Evolutionary conservation across 2,113 vertebrate genomes (phyloP), one percentile per base, ranked within the genome.

Genomic region (Corythoichthys haematopterus): DNA sequence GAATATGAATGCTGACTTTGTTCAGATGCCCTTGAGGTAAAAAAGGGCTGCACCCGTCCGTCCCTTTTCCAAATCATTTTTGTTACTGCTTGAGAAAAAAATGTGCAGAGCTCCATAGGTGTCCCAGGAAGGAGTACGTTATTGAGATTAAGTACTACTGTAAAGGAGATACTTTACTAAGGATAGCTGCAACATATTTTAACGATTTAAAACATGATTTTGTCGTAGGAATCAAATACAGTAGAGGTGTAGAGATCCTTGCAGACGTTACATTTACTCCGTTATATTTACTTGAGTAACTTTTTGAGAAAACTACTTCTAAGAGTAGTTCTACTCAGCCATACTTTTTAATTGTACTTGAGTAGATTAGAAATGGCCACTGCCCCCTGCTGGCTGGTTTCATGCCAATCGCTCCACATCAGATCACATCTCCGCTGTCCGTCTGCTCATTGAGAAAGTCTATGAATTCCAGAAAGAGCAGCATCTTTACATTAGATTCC

Each of bases 1-100:
- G 16, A 65, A 66, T 72, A 50, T 81, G 66, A 87, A 79, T 61
- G 60, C 58, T 16, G 46, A 40, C 86, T 83, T 88, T 88, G 84
- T 85, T 88, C 61, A 64, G 66, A 66, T 50, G 59, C 70, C 66
- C 59, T 62, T 9, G 28, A 82, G 78, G 66, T 68, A 3, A 64
- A 65, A 74, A 74, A 67, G 28, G 48, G 11, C 9, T 12, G 10
- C 45, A 37, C 65, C 66, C 9, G 40, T 43, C 40, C 40, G 9
- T 43, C 40, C 40, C 68, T 57, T 58, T 56, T 53, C 43, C 40
- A 77, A 68, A 72, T 62, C 70, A 59, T 46, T 28, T 50, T 13
- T 33, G 61, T 28, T 14, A 12, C 8, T 67, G n/a, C 35, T 40
- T 46, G 53, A 76, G 58, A 38, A 35, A 14, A 58, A 9, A 36